Conservation (phyloP, 2,113 vertebrate genomes). For the Barbus barbus region DNA sequence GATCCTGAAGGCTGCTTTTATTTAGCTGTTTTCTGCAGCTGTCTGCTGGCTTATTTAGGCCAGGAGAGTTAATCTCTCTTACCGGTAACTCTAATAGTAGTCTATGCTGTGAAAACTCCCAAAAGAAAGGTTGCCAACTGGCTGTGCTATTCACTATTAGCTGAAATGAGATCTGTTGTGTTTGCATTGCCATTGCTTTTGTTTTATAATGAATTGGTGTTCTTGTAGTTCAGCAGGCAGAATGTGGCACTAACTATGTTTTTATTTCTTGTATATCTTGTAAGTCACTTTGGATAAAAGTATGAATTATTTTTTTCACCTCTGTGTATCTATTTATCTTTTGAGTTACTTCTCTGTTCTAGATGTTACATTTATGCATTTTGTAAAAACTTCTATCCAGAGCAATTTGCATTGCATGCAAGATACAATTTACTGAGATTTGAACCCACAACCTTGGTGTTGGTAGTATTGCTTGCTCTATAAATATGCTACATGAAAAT, state of each 20-base stretch:
- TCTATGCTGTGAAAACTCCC: slow-evolving; percentile 26
- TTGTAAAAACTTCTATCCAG: no score
- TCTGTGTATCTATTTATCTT: no score
- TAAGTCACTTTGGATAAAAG: no score
- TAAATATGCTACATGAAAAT: no score
- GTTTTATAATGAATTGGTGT: no score
- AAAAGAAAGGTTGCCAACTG: neutral
- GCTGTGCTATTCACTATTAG: neutral
- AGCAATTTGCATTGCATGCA: no score
- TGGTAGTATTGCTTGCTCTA: no score
- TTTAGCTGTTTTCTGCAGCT: slow-evolving; percentile 26
- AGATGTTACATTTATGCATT: no score
- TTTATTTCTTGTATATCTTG: neutral
- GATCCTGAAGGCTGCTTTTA: slow-evolving; percentile 3
- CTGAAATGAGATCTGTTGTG: neutral
- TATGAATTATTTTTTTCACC: no score
- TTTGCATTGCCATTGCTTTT: neutral
- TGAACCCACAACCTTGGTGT: no score
- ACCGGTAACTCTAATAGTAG: slow-evolving; percentile 38
- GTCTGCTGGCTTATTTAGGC: slow-evolving; percentile 41
- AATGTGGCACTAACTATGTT: neutral
- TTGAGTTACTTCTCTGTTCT: no score
- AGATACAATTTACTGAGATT: no score
- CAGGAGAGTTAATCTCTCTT: slow-evolving; percentile 48
- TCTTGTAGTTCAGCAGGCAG: neutral